Evolutionary conservation across 2,797 vertebrate species (phyloP), one percentile per base, ranked within the genome.

Genomic region (Staurois parvus): DNA sequence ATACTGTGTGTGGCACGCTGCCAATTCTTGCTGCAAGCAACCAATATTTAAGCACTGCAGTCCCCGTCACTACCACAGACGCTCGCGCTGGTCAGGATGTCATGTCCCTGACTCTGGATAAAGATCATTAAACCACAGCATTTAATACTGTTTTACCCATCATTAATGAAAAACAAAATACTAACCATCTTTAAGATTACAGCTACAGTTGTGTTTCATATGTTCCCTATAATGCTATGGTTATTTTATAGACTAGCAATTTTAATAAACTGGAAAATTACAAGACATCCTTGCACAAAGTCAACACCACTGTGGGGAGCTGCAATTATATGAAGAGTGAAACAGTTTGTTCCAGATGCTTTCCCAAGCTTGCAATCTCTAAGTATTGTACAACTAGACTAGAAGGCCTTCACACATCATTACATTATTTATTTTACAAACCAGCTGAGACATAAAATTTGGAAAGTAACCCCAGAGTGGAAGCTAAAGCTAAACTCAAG

Each of bases 21-120:
- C 68, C 90, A 88, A 76, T 73, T n/a, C 68, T 59, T 68, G 72
- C 78, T 74, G 30, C 45, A 86, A 42, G 5, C 77, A 75, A 28
- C 0, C 24, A 17, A 13, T 68, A 70, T 2, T 75, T 64, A 52
- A 73, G 62, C 84, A 87, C 34, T 81, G 76, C 15, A 0, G 2
- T 66, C 1, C 42, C n/a, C 73, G 78, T 21, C 67, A 72, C 28
- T 62, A 77, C 79, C 86, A 69, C 48, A 86, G 81, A 76, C 37
- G 78, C 13, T 26, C 68, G 62, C 77, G 72, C 37, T n/a, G 0
- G 0, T 26, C 80, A 78, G 62, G 30, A 19, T 52, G 9, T 3
- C 8, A 24, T 24, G 45, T 42, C 52, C 48, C 42, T 13, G 2
- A 70, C 26, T 32, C 26, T 45, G 9, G 4, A 77, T 40, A 34